Evolutionary conservation across 2,113 vertebrate species (phyloP), one percentile per base, ranked within the genome.

Genomic region (Platysteira castanea): DNA sequence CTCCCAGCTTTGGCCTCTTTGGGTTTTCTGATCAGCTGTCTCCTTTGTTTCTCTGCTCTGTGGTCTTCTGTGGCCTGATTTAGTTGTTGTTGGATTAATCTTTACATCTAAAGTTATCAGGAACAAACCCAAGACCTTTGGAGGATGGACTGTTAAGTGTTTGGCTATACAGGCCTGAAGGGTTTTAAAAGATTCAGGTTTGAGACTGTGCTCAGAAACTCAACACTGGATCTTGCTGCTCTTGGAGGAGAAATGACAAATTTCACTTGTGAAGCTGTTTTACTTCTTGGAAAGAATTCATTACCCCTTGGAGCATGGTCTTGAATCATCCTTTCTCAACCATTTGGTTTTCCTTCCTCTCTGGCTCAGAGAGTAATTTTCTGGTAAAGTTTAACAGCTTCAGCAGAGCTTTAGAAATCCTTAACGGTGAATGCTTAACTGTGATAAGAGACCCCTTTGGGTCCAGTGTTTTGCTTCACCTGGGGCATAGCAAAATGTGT

Each of bases 321-420:
- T 94, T 91, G 90, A 89, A 91, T 90, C 49, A 95, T 92, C 63
- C n/a, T 75, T 87, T 80, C 46, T 31, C 28, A 79, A 11, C 12
- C 41, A 82, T 79, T 91, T 94, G 53, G 61, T 87, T 89, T 90
- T 93, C 30, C 35, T 82, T 95, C 64, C 56, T 78, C 19, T 84
- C 35, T 89, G 61, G 15, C 18, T 53, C n/a, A 70, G 53, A 71
- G 39, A 76, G 76, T 56, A 79, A 56, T 64, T 91, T 91, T 71
- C 57, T 52, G 20, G 44, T 44, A n/a, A 85, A 79, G 20, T 53
- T 81, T 83, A 82, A 71, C 54, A 79, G 20, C 44, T 95, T 89
- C 41, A 85, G 47, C 44, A 91, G 84, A 81, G 21, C 41, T 91
- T 77, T 84, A 70, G 74, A 91, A 93, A 87, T 53, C 49, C 57